Evolutionary conservation across 2,888 invertebrate genomes (phyloP), one percentile per base, ranked within the genome.

Genomic region (Ormia ochracea): DNA sequence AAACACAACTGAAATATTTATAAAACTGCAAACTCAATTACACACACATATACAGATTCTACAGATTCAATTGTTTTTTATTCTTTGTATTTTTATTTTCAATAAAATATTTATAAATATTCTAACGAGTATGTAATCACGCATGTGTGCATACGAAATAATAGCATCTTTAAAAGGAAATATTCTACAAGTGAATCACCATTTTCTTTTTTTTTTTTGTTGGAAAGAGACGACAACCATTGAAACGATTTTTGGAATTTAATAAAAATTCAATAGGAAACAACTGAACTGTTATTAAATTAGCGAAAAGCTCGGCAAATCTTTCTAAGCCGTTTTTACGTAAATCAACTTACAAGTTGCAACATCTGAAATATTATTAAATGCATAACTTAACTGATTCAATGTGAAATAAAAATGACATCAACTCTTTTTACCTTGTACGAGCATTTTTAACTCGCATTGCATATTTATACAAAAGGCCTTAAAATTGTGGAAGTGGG

Each of bases 181-280:
- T 70, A 79, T 63, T 74, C 52, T 17, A 31, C 36, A 21, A 63
- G 43, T 78, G 78, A 78, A 68, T 78, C 78, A 78, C 74, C n/a
- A n/a, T n/a, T n/a, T n/a, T n/a, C n/a, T n/a, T n/a, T n/a, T n/a
- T n/a, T 6, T 21, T 48, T 38, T 33, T 43, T 28, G 10, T n/a
- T 0, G 38, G 38, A 59, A 48, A 43, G 52, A 52, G 52, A 61
- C 61, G 59, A 68, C 68, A 61, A 68, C 66, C 58, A 74, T 66
- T 66, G 21, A 74, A 58, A 31, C 31, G 3, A 48, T 43, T 1
- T 17, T 14, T 3, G n/a, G n/a, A 41, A 41, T 31, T 23, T 50
- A 38, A 26, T 36, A 23, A 45, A 23, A 10, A 4, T 28, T 28
- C 28, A 23, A 38, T 14, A 23, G n/a, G 10, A 26, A 45, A 58